phyloP scores from a whole-genome alignment of 2,888 invertebrate species.

The Zygothrica quintamaculata region DNA sequence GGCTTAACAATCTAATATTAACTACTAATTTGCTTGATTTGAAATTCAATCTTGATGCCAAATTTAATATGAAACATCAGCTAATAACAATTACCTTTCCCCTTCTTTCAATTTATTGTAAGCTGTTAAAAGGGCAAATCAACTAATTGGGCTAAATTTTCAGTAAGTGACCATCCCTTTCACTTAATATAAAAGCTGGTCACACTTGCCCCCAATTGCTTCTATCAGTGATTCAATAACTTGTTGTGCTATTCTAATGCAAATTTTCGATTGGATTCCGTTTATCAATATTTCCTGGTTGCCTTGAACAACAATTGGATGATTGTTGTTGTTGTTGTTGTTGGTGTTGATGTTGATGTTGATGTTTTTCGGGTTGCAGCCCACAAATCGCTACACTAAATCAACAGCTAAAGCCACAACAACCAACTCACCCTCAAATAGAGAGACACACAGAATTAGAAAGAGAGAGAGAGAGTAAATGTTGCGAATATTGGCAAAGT shows the following conservation, averaged over 20 bases:
- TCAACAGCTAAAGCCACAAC: constrained; percentile 70
- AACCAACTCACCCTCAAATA: constrained; percentile 53
- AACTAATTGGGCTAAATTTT: constrained; percentile 55
- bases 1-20: background rate
- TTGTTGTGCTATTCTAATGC: constrained; percentile 70
- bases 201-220: constrained; percentile 9
- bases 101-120: constrained; percentile 29
- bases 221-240: constrained; percentile 39
- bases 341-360: background rate
- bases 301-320: constrained; percentile 48
- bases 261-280: constrained; percentile 56
- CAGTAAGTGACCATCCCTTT: constrained; percentile 70
- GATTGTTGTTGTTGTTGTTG: constrained; percentile 13
- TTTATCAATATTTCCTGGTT: constrained; percentile 79
- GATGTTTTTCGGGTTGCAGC: constrained; percentile 54
- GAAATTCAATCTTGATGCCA: background rate
- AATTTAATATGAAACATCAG: constrained; percentile 23
- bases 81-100: constrained; percentile 61
- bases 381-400: constrained; percentile 80
- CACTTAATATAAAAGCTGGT: constrained; percentile 36
- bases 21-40: constrained; percentile 5
- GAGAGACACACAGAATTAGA: constrained; percentile 19
- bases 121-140: constrained; percentile 21
- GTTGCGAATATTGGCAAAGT: constrained; percentile 67
- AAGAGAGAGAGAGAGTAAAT: constrained; percentile 22